Evolutionary conservation across 2,797 vertebrate genomes (phyloP).

Genomic region (Sebastes goodei): DNA sequence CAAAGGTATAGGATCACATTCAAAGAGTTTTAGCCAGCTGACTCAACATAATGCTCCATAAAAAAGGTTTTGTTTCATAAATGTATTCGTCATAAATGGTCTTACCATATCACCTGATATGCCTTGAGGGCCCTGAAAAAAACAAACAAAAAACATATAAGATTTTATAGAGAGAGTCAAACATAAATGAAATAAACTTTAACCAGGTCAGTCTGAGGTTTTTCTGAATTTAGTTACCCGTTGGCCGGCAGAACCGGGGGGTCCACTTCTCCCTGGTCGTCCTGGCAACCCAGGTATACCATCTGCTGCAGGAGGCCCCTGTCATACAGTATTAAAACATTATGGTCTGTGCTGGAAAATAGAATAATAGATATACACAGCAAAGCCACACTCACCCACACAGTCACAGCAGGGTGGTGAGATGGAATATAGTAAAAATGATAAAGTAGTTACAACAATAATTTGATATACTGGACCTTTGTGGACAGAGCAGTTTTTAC

Average conservation of each 20-base stretch:
- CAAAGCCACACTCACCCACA: neutral
- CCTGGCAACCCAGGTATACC: constrained; percentile 91
- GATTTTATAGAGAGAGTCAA: neutral
- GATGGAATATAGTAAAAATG: neutral
- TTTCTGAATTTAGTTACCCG: constrained; percentile 76
- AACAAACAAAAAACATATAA: neutral
- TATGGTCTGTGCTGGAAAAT: constrained; percentile 21
- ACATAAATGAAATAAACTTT: neutral
- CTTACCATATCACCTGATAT: constrained; percentile 85
- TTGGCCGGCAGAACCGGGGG: constrained; percentile 86
- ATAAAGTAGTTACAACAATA: neutral
- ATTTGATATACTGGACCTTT: neutral
- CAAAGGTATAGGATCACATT: neutral
- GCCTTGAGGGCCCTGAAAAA: constrained; percentile 84
- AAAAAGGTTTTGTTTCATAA: neutral
- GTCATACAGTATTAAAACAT: constrained; percentile 35
- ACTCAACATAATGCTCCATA: neutral
- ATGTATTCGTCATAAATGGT: neutral
- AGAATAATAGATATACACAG: neutral
- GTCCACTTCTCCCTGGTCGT: constrained; percentile 87
- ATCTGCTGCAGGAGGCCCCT: constrained; percentile 89
- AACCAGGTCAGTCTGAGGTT: neutral
- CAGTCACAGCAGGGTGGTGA: neutral
- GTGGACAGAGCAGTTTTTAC: neutral
- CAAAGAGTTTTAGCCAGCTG: neutral